phyloP scores from a whole-genome alignment of 64 coral and sea anemone species.

The Orbicella faveolata region DNA sequence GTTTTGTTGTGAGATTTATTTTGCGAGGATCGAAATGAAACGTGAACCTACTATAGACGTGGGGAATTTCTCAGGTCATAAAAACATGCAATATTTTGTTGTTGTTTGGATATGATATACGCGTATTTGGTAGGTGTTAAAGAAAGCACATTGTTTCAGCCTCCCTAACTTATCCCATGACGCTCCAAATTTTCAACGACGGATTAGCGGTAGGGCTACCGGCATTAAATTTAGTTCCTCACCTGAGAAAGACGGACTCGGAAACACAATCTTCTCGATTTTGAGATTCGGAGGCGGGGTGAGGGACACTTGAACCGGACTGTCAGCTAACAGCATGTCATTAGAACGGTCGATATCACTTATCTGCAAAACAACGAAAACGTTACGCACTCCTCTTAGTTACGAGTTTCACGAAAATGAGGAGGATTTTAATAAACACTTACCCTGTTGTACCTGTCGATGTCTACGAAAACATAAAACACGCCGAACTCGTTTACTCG shows the following conservation, averaged over 20 bases:
- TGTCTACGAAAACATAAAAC: constrained; percentile 68
- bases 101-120: no score
- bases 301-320: constrained; percentile 63
- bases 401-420: neutral
- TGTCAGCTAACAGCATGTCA: constrained; percentile 41
- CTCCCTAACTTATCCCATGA: no score
- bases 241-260: constrained; percentile 69
- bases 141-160: no score
- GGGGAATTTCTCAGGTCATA: no score
- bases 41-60: no score
- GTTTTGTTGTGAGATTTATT: no score
- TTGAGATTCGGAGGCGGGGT: constrained; percentile 88
- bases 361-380: constrained; percentile 43
- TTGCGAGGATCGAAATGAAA: no score
- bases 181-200: no score
- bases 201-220: no score
- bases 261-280: constrained; percentile 64
- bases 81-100: no score
- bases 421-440: neutral
- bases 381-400: neutral
- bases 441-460: constrained; percentile 28
- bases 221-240: neutral
- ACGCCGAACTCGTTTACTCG: constrained; percentile 60
- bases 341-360: constrained; percentile 74
- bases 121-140: no score